Evolutionary conservation across 2,113 vertebrate genomes (phyloP).

Genomic region (Saguinus imperator): DNA sequence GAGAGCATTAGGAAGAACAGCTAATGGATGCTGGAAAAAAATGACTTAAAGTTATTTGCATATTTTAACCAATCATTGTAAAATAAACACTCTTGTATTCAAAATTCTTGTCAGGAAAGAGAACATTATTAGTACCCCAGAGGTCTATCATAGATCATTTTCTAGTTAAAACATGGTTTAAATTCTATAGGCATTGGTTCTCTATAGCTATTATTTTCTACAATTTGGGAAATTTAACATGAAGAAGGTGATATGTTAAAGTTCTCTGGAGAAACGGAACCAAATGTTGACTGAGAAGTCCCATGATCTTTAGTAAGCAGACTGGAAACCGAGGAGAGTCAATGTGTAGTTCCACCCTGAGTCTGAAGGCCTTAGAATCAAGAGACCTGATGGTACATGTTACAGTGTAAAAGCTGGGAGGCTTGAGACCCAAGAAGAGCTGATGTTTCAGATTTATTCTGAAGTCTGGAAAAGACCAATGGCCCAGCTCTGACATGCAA

Average conservation of each 20-base stretch:
- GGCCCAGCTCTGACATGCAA: neutral
- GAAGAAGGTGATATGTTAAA: neutral
- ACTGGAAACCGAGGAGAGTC: neutral
- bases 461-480: neutral
- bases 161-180: neutral
- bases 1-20: too few relatives aligned
- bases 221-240: neutral
- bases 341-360: neutral
- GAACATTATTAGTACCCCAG: neutral
- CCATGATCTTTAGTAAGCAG: neutral
- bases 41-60: neutral
- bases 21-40: neutral
- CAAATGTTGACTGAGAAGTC: neutral
- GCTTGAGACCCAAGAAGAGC: neutral
- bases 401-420: neutral
- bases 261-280: neutral
- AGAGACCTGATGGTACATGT: neutral
- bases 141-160: neutral
- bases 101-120: neutral
- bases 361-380: neutral
- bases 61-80: slow-evolving; percentile 12
- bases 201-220: neutral
- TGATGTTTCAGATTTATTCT: neutral
- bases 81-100: neutral
- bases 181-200: neutral